Evolutionary conservation across 2,797 vertebrate species (phyloP), one percentile per base, ranked within the genome.

Genomic region (Catharus ustulatus): DNA sequence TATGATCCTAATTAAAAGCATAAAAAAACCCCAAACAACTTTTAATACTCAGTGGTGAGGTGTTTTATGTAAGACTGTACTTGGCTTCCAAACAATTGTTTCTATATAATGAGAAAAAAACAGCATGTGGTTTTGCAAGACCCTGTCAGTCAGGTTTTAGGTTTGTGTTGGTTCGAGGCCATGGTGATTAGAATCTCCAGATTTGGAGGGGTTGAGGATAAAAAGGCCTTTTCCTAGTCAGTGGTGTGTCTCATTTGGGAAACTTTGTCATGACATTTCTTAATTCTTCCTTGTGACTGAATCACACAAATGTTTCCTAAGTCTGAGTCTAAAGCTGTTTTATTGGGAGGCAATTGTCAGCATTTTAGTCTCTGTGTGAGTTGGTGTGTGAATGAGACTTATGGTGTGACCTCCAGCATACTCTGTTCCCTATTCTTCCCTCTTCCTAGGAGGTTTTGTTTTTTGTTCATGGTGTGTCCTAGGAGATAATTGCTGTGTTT

Each of bases 401-500:
- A 61, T 18, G 52, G 29, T 67, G 72, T 72, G 76, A 95, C 90
- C 93, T 94, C 76, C 80, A 62, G 66, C 34, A n/a, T 79, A 49
- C 48, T 80, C 87, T 57, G 21, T 91, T 94, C 79, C 83, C 61
- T 55, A 89, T 96, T 95, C 71, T 91, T 94, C 48, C 61, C 55
- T 85, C 76, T 86, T 96, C 90, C 95, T 87, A 95, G 93, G 88
- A 94, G 91, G 69, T 77, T 93, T 91, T 67, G 38, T 63, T 84
- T 94, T 91, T 93, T 66, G 84, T 93, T 93, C 87, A 52, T 95
- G 90, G 80, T 87, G 78, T 94, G 95, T 95, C 92, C 91, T 95
- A 93, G 94, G 96, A 97, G 96, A 96, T 97, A 97, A 98, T 96
- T 96, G 96, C 90, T 74, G 80, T 89, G 88, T 97, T 95, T 84